Percentiles rank a stretch among this genome's conserved stretches.
Conservation (phyloP, 2,888 invertebrate genomes). For the Lepeophtheirus nordmannii region DNA sequence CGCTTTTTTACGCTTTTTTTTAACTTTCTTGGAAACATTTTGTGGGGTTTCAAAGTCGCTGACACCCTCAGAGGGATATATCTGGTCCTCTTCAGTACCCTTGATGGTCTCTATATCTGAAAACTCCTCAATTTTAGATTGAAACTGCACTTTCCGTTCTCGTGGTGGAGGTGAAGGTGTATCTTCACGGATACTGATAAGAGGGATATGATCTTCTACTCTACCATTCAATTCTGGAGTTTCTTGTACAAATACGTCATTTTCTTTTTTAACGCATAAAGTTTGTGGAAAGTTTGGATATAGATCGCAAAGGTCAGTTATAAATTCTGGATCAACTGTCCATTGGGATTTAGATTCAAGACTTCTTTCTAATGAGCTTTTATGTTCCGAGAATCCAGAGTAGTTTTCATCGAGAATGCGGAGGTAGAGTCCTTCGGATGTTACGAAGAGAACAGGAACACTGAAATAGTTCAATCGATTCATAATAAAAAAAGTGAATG, state of each 20-base stretch:
- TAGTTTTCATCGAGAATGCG: conserved; percentile 12
- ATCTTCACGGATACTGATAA: neutral
- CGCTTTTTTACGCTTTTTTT: neutral
- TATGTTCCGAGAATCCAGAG: neutral
- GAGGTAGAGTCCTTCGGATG: conserved; percentile 17
- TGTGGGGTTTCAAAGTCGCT: neutral
- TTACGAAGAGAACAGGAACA: conserved; percentile 17
- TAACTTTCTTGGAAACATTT: neutral
- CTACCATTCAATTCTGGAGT: neutral
- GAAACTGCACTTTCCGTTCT: neutral
- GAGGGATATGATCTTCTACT: neutral
- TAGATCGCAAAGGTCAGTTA: conserved; percentile 17
- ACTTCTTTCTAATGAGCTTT: neutral
- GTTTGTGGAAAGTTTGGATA: neutral
- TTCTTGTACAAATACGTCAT: neutral
- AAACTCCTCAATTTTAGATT: conserved; percentile 7
- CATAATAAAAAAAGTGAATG: neutral
- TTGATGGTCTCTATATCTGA: neutral
- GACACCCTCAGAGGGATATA: neutral
- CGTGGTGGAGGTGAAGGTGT: neutral
- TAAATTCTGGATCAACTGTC: conserved; percentile 20
- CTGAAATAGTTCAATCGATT: neutral
- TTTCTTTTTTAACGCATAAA: neutral
- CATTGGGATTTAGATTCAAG: conserved; percentile 13
- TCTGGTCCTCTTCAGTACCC: neutral